phyloP scores from a whole-genome alignment of 2,797 vertebrate genomes.

The Muraenolepis orangiensis region DNA sequence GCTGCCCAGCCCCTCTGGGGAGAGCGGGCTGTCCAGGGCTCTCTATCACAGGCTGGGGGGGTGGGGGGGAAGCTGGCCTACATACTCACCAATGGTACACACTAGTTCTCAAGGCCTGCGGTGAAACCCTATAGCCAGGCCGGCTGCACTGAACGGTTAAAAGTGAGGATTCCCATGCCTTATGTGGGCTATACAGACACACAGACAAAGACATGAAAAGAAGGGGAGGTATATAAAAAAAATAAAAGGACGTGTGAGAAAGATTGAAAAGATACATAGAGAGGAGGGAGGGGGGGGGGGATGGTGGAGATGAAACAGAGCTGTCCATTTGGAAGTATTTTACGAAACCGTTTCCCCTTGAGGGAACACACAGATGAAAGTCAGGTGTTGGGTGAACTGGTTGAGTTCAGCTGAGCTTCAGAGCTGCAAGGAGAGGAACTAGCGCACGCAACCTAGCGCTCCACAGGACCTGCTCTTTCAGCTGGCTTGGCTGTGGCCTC shows the following conservation, averaged over 20 bases:
- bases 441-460: not conserved
- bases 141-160: not conserved
- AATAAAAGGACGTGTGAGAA: not conserved
- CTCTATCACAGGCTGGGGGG: not conserved
- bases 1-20: not conserved
- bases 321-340: not conserved
- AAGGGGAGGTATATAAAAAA: not conserved
- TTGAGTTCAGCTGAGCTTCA: not conserved
- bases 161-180: not conserved
- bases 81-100: not conserved
- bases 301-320: not conserved
- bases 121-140: not conserved
- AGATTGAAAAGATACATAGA: not conserved
- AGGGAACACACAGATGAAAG: not conserved
- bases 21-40: not conserved
- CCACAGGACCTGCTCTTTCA: constrained; percentile 23
- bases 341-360: not conserved
- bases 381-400: not conserved
- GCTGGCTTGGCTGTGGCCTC: constrained; percentile 57
- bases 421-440: not conserved
- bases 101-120: not conserved
- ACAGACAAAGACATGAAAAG: not conserved
- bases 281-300: not conserved
- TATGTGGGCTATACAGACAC: not conserved
- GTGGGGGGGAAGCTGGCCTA: not conserved